A percentile compares a stretch with the other conserved stretches of the same genome.
phyloP scores from a whole-genome alignment of 1,140 invertebrate genomes.

The Bicyclus anynana region DNA sequence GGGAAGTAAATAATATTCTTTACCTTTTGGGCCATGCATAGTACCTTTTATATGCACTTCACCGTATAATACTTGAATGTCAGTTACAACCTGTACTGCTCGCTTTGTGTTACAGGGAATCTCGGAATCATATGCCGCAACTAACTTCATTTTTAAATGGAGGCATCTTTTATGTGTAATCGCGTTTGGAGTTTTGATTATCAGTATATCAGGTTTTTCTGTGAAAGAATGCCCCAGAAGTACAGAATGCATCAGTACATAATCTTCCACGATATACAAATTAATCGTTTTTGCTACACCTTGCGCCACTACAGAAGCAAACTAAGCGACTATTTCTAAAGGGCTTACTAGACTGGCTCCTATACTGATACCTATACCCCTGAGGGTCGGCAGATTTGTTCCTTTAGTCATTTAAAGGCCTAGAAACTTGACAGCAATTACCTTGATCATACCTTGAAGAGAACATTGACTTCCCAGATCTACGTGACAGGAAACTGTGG shows the following conservation, averaged over 20 bases:
- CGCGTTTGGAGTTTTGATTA: slow-evolving; percentile 17
- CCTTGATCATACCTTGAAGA: slow-evolving; percentile 10
- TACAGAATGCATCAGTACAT: slow-evolving; percentile 7
- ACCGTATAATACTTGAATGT: background rate
- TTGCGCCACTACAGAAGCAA: slow-evolving; percentile 6
- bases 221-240: slow-evolving; percentile 23
- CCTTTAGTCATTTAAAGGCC: background rate
- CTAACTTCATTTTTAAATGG: slow-evolving; percentile 21
- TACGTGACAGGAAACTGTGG: background rate
- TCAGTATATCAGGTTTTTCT: slow-evolving; percentile 13
- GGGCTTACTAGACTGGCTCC: background rate
- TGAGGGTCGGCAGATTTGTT: slow-evolving; percentile 4
- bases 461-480: slow-evolving; percentile 23
- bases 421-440: background rate
- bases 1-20: slow-evolving; percentile 14
- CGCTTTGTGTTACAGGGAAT: background rate
- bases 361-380: too few relatives aligned
- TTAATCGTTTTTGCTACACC: background rate
- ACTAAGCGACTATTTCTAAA: background rate
- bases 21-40: background rate
- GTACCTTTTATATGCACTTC: slow-evolving; percentile 7
- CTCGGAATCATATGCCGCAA: background rate
- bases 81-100: background rate
- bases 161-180: slow-evolving; percentile 10
- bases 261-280: slow-evolving; percentile 4